Evolutionary conservation across 2,888 invertebrate genomes (phyloP), one percentile per base, ranked within the genome.

Genomic region (Trissonchulus latispiculum): DNA sequence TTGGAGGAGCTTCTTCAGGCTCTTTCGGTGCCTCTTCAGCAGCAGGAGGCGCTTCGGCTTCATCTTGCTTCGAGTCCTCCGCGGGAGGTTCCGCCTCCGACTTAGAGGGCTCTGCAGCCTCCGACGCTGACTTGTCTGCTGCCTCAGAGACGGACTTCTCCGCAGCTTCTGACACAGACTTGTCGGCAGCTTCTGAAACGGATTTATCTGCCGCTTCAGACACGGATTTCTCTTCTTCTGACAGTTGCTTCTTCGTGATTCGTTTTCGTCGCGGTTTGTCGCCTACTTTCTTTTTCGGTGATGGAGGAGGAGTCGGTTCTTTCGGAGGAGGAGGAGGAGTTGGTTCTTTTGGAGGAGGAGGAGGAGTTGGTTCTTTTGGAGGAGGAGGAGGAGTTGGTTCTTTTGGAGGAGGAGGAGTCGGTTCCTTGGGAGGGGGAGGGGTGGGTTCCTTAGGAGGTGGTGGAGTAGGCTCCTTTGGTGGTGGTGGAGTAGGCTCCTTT

Each of bases 291-390:
- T 48, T 48, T 48, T 48, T 48, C 8, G 69, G 36, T 33, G 69
- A n/a, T 2, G 69, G 69, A n/a, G 69, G 69, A 15, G 69, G 33
- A n/a, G 35, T 68, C 23, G 69, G 69, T 68, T 68, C 69, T n/a
- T 68, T 68, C 33, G 69, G 69, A 15, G 69, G 69, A 23, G 69
- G 69, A 23, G 69, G 69, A 31, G 69, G 69, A 15, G 69, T 68
- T 33, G 69, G 69, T 33, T 68, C 69, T 36, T 68, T 68, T n/a
- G 69, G 69, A 18, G 69, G 69, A 23, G 69, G 69, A 8, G 69
- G 69, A 2, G n/a, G n/a, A n/a, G 69, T 68, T 68, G 69, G 69
- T 36, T 68, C 69, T 36, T 68, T 68, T 32, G 69, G 69, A 28
- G n/a, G n/a, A n/a, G 69, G 69, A 15, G 69, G 69, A 68, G 69